Base-by-base conservation (phyloP, 2,113 vertebrate genomes). In the Verasper variegatus region DNA sequence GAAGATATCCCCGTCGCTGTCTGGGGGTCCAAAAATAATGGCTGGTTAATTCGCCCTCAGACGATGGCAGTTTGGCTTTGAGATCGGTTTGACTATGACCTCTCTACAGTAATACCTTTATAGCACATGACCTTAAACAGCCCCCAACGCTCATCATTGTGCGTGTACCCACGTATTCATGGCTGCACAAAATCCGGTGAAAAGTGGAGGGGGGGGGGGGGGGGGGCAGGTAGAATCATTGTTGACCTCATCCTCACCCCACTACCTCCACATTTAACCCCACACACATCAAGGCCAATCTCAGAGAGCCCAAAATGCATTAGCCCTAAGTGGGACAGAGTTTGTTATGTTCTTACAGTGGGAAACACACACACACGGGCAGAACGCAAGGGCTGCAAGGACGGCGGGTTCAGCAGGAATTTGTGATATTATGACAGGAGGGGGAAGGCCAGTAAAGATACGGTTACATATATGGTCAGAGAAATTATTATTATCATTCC, bases 401-500 rank as follows among this genome's bases (percentile, higher is more conserved):
- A 51, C 47, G 17, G 47, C 18, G 47, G 47, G 47, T 51, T 51
- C 47, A 51, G 47, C 47, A 51, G 47, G 47, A 51, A 51, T 51
- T 51, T 51, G 47, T 51, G 71, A 82, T 87, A 88, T 89, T 86
- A 89, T 89, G 84, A 90, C 85, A 90, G 80, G 78, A 63, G 77
- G 51, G 65, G 45, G 70, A 85, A 76, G 54, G 86, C 71, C 68
- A 63, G 78, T 71, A 59, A 58, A 74, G 89, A 89, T 89, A 89
- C 31, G 21, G 73, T 89, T 88, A 87, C 84, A 88, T 82, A 80
- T 84, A 73, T 82, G 80, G 88, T 86, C 59, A 79, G 21, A 64
- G 24, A 83, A 64, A 86, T 89, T 81, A 76, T 85, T 88, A 87
- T 89, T 85, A 86, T 89, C 78, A 87, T 88, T 86, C 82, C 78